Conservation (phyloP, 30 jellyfish, hydroid and myxozoan genomes). For the Cassiopea andromeda region DNA sequence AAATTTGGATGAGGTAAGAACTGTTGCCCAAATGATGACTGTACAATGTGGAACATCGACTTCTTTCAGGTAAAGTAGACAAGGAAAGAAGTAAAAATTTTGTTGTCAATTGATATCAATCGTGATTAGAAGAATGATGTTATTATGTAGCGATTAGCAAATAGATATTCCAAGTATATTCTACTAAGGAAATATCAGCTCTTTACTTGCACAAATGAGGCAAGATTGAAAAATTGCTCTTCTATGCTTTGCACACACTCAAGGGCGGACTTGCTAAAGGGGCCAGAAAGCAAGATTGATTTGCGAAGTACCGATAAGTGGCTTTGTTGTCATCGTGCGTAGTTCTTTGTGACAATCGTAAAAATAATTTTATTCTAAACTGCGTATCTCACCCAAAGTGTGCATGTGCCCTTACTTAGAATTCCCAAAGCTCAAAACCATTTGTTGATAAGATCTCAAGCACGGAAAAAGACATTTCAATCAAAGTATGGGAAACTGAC, state of each 20-base stretch:
- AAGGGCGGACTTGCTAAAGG: neutral
- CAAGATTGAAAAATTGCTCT: neutral
- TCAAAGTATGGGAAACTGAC: no score
- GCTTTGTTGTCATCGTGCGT: no score
- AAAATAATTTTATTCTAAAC: no score
- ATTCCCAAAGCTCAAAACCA: neutral
- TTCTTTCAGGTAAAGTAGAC: no score
- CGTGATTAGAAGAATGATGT: neutral
- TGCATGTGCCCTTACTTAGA: neutral
- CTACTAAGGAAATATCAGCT: neutral
- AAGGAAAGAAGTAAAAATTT: no score
- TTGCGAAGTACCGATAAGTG: neutral
- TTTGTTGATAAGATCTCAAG: neutral
- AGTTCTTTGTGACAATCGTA: no score
- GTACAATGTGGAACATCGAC: no score
- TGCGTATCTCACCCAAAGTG: neutral
- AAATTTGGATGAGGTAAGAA: no score
- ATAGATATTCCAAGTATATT: no score
- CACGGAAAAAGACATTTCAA: neutral
- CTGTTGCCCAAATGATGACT: no score
- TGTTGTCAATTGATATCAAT: neutral
- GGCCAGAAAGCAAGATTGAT: neutral
- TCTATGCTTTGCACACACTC: neutral
- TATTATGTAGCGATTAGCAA: neutral
- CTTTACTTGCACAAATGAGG: neutral